Base-by-base conservation (phyloP, 2,797 vertebrate genomes). In the Falco rusticolus region DNA sequence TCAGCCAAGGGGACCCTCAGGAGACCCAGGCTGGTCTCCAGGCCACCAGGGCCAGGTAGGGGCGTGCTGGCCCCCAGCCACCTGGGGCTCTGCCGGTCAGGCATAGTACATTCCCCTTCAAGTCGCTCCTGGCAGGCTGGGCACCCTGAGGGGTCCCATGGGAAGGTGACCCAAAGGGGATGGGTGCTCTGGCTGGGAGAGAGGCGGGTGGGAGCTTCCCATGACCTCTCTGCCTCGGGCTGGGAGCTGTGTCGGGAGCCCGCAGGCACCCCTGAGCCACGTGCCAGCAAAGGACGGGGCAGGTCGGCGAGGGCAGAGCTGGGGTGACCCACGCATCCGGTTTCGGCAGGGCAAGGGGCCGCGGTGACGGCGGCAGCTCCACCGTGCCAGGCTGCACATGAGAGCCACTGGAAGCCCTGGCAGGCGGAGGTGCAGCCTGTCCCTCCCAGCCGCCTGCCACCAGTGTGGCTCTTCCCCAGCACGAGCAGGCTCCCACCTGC, bases 91-190 rank as follows among this genome's bases (percentile, higher is more conserved):
- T 59, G 60, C 48, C 51, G 16, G 37, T 72, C 82, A 64, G 50
- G 47, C 2, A 1, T 6, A 34, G 57, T n/a, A 24, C 16, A 4
- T 66, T 63, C 48, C 19, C 34, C 28, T 85, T 48, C 8, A 19
- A 65, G 47, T 0, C 3, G 15, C n/a, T 70, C 43, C 45, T 18
- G 13, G 29, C 31, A n/a, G 21, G 50, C 39, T 43, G 56, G 15
- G 33, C 16, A 18, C 13, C 76, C 54, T n/a, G 2, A 2, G 4
- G 24, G 51, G 8, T 47, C 26, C 41, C 5, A 1, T 0, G 1
- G 59, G 50, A 78, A 71, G 74, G 78, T 37, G 74, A 78, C 25
- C 45, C 3, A 4, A 48, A n/a, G 61, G 57, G 34, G 18, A 48
- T 15, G 37, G 24, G 15, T n/a, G 76, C 47, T 71, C 28, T 0